Evolutionary conservation across 2,113 vertebrate species (phyloP).

Genomic region (Heptranchias perlo): DNA sequence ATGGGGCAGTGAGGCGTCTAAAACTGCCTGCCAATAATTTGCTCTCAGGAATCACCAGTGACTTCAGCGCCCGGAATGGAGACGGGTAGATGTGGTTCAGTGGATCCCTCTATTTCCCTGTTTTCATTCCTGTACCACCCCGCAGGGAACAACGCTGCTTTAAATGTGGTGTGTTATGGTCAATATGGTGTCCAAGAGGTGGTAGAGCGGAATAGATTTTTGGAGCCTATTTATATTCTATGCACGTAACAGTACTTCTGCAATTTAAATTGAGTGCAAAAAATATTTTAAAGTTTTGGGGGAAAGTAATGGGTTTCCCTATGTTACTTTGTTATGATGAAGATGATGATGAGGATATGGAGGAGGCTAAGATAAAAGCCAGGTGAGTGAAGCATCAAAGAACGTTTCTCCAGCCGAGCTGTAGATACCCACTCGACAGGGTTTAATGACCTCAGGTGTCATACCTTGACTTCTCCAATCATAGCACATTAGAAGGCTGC

Average conservation of each 20-base stretch:
- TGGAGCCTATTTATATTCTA: neutral
- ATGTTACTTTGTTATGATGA: neutral
- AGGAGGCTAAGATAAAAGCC: neutral
- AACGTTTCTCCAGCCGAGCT: neutral
- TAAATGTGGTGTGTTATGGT: neutral
- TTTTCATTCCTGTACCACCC: too few species aligned
- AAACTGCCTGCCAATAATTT: neutral
- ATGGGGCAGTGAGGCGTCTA: neutral
- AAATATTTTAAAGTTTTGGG: too few species aligned
- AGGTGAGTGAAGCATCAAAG: neutral
- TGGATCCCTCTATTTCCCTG: neutral
- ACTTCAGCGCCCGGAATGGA: neutral
- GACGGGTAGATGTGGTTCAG: neutral
- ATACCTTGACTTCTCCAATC: neutral
- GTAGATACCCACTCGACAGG: too few species aligned
- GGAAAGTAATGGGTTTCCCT: neutral
- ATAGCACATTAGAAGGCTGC: neutral
- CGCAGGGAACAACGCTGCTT: too few species aligned
- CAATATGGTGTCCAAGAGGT: neutral
- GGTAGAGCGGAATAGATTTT: neutral
- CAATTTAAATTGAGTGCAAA: neutral
- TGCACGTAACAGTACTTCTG: neutral
- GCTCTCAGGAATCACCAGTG: neutral
- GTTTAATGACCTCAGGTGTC: neutral
- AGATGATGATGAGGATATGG: neutral